These are phyloP conservation scores for Cylloceria caligata DNA, from an alignment of 2,888 invertebrate species.

Conservation along the genomic window DNA sequence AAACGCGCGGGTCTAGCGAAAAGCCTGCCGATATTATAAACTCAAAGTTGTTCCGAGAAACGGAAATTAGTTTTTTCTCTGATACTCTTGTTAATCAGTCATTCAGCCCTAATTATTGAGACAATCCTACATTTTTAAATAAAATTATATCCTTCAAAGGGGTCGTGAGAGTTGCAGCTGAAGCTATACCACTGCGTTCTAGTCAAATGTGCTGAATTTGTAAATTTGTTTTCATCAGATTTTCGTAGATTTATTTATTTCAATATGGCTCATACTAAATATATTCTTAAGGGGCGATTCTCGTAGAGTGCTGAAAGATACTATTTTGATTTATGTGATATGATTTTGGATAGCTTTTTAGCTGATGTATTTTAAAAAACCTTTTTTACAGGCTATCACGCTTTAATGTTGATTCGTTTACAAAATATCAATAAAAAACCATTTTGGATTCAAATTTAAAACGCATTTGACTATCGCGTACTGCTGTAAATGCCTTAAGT, in stretches of 20 bases:
- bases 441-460: neutral
- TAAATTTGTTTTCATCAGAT: neutral
- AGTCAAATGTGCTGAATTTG: neutral
- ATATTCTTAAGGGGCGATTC: neutral
- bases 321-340: too few relatives aligned
- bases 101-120: neutral
- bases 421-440: neutral
- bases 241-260: too few relatives aligned
- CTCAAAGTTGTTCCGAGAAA: neutral
- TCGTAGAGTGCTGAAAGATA: neutral
- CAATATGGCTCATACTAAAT: too few relatives aligned
- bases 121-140: neutral
- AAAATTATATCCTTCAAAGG: neutral
- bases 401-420: too few relatives aligned
- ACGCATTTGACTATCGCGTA: neutral
- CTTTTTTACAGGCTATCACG: too few relatives aligned
- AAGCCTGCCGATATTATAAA: neutral
- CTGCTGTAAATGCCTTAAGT: neutral
- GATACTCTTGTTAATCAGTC: neutral
- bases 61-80: neutral
- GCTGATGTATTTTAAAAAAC: too few relatives aligned
- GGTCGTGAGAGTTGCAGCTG: neutral
- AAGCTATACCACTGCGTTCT: neutral
- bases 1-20: neutral
- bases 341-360: too few relatives aligned